Evolutionary conservation across 2,888 invertebrate genomes (phyloP).

Genomic region (Drosophila melanosoma): DNA sequence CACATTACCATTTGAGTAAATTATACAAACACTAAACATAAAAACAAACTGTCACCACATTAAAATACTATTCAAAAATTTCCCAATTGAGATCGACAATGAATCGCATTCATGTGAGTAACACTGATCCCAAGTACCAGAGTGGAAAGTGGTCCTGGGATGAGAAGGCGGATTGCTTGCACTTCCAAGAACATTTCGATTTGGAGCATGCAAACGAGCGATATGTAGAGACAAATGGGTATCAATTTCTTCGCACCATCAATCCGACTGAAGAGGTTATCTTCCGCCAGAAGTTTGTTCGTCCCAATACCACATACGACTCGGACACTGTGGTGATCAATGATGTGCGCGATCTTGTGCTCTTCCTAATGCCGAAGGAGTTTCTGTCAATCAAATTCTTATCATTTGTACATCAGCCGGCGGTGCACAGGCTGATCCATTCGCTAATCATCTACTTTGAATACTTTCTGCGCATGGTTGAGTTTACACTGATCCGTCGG

Average conservation of each 20-base stretch:
- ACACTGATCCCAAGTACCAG: slow-evolving; percentile 8
- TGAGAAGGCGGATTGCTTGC: slow-evolving; percentile 1
- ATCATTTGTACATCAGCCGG: slow-evolving; percentile 8
- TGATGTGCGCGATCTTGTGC: slow-evolving; percentile 27
- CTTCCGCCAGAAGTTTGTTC: slow-evolving; percentile 10
- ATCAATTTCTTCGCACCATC: slow-evolving; percentile 21
- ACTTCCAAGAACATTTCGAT: slow-evolving; percentile 11
- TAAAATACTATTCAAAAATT: neutral
- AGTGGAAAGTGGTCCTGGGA: slow-evolving; percentile 30
- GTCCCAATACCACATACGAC: slow-evolving; percentile 2
- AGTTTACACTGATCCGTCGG: slow-evolving; percentile 79
- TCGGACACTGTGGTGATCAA: slow-evolving; percentile 14
- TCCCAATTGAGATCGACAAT: neutral
- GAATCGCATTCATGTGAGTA: slow-evolving; percentile 19
- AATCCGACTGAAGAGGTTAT: slow-evolving; percentile 27
- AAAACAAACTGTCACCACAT: neutral
- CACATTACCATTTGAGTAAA: neutral
- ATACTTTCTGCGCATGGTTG: slow-evolving; percentile 80
- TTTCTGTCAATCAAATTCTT: slow-evolving; percentile 7
- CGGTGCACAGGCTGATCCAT: slow-evolving; percentile 63
- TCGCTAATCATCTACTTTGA: slow-evolving; percentile 83
- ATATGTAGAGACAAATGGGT: slow-evolving; percentile 15
- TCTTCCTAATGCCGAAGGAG: slow-evolving; percentile 24
- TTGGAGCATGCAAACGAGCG: slow-evolving; percentile 18
- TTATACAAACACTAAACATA: neutral